Evolutionary conservation across 2,888 invertebrate genomes (phyloP), one percentile per base, ranked within the genome.

Genomic region (Drosophila melanosoma): DNA sequence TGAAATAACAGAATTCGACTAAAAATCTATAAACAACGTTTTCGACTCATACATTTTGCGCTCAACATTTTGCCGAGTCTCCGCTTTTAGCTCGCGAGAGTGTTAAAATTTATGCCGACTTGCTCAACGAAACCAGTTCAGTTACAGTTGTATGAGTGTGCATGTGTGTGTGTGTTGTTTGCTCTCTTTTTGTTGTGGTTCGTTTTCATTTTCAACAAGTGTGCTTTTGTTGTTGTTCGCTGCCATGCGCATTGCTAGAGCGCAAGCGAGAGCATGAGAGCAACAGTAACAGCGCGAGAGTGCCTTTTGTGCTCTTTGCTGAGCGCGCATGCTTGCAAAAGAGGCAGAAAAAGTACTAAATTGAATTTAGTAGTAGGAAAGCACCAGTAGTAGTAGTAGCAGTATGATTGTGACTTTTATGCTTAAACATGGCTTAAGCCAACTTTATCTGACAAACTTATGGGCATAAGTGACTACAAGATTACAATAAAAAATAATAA

Each of bases 1-100:
- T 91, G 90, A 90, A 92, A 92, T 90, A 89, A 90, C 91, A 87
- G 89, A 92, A 88, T 90, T 90, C 91, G 90, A 91, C 91, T 92
- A 92, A 91, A 92, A 91, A 92, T 87, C 88, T 90, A 89, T 88
- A 89, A 91, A 89, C 87, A 87, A 87, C 84, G 83, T 89, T 84
- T 76, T 45, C 87, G 76, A 71, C 84, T 83, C 82, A 77, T 79
- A 81, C 79, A 81, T 79, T 69, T 81, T 69, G 61, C 78, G 74
- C 69, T 82, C 88, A 58, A 70, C 74, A 40, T 77, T 63, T 64
- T 61, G 20, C 35, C 45, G 67, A 78, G 81, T 74, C 74, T 56
- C 38, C 40, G 56, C 49, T n/a, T 69, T 63, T 20, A 53, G 54
- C 69, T 36, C 66, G 33, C 40, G 76, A 70, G 77, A 69, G 80